A percentile compares a stretch with the other conserved stretches of the same genome.
Evolutionary conservation across 1,140 invertebrate genomes (phyloP).

Genomic region (Lucilia sericata): DNA sequence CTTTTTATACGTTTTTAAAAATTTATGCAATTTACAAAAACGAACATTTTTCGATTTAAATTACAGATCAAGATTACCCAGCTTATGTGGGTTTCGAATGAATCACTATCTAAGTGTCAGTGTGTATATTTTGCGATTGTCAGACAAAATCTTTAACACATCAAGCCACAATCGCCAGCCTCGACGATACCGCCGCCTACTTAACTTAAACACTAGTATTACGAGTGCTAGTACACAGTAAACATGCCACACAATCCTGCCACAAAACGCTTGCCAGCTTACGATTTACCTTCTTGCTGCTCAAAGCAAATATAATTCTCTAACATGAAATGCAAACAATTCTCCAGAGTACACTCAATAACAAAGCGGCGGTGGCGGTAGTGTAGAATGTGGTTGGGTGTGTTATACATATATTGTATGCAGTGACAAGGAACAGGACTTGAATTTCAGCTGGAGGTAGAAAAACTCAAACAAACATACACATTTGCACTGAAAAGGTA

Average conservation of each 20-base stretch:
- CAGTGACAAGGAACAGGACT: neutral
- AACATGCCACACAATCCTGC: too few relatives aligned
- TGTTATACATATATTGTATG: neutral
- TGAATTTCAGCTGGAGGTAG: neutral
- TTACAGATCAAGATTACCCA: too few relatives aligned
- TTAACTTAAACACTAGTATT: too few relatives aligned
- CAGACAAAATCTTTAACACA: slow-evolving; percentile 10
- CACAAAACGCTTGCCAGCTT: neutral
- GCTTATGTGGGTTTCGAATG: too few relatives aligned
- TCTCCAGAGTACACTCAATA: slow-evolving; percentile 5
- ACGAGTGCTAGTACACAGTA: too few relatives aligned
- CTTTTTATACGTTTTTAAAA: too few relatives aligned
- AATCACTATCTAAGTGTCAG: too few relatives aligned
- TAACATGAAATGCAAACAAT: neutral
- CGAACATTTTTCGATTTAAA: too few relatives aligned
- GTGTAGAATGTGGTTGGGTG: neutral
- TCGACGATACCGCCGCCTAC: neutral
- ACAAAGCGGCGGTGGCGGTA: neutral
- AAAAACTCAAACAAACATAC: neutral
- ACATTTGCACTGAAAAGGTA: neutral
- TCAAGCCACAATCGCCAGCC: neutral
- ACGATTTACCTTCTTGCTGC: neutral
- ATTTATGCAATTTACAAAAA: too few relatives aligned
- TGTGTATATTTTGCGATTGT: neutral
- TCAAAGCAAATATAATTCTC: neutral